phyloP scores from a whole-genome alignment of 2,797 vertebrate genomes.

The Hyperoplus immaculatus region DNA sequence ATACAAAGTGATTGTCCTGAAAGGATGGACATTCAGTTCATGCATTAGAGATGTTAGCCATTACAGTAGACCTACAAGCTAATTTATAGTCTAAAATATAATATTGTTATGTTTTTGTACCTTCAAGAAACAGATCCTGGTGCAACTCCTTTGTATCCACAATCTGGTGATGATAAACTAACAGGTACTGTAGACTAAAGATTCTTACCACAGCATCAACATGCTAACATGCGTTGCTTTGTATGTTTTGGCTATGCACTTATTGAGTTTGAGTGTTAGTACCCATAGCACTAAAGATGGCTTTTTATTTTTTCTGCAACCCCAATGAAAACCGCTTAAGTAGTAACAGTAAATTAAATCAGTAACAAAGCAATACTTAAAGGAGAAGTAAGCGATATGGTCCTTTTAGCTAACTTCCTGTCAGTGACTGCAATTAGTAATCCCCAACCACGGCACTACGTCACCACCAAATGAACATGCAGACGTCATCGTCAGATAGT shows the following conservation, averaged over 20 bases:
- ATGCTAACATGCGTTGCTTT: neutral
- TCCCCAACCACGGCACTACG: too few species aligned
- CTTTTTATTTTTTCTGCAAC: neutral
- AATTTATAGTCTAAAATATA: too few species aligned
- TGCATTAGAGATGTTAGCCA: too few species aligned
- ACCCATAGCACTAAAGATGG: neutral
- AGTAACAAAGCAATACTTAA: too few species aligned
- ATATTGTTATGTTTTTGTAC: neutral
- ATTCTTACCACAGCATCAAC: conserved; percentile 1
- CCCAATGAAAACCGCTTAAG: neutral
- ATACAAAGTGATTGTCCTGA: too few species aligned
- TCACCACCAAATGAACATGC: too few species aligned
- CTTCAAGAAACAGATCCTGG: neutral
- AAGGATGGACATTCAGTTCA: too few species aligned
- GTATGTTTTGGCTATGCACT: neutral
- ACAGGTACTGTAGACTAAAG: neutral
- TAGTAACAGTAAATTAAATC: neutral
- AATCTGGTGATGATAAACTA: neutral
- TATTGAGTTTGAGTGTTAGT: neutral
- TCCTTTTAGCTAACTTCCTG: too few species aligned
- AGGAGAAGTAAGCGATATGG: too few species aligned
- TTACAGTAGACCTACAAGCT: neutral
- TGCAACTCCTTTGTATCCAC: neutral
- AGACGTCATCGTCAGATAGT: too few species aligned
- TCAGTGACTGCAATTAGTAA: too few species aligned